These are phyloP conservation scores for Conistra vaccinii DNA, from an alignment of 2,888 invertebrate genomes.

Conservation along the genomic window DNA sequence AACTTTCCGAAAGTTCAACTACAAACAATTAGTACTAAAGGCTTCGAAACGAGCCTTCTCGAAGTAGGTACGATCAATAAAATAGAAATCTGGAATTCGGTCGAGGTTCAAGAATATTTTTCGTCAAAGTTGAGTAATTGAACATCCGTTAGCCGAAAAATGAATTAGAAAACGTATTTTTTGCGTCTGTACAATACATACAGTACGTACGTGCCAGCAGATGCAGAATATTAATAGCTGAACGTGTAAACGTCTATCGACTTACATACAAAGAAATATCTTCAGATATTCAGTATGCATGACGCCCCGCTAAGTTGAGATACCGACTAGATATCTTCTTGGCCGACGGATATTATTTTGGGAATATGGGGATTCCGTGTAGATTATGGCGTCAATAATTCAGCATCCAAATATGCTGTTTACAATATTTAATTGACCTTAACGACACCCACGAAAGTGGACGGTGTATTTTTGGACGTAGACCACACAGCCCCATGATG, in stretches of 20 bases:
- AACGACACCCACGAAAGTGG: slow-evolving; percentile 53
- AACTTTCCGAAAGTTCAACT: slow-evolving; percentile 49
- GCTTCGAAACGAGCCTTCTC: slow-evolving; percentile 33
- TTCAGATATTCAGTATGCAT: slow-evolving; percentile 35
- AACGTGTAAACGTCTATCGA: slow-evolving; percentile 39
- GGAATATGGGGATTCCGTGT: slow-evolving; percentile 6
- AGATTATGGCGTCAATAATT: slow-evolving; percentile 29
- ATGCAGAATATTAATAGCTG: slow-evolving; percentile 48
- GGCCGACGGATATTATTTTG: slow-evolving; percentile 26
- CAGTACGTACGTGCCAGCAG: slow-evolving; percentile 29
- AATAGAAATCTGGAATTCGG: slow-evolving; percentile 46
- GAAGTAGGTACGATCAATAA: slow-evolving; percentile 44
- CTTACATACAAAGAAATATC: slow-evolving; percentile 45
- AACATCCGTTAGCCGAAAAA: slow-evolving; percentile 51
- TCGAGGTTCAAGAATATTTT: slow-evolving; percentile 45
- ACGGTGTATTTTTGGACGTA: slow-evolving; percentile 39
- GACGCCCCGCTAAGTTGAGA: slow-evolving; percentile 25
- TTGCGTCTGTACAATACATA: slow-evolving; percentile 29
- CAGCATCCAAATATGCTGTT: slow-evolving; percentile 33
- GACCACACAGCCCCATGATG: slow-evolving; percentile 43
- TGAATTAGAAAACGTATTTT: slow-evolving; percentile 50
- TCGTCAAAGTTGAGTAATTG: slow-evolving; percentile 45
- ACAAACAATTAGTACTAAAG: slow-evolving; percentile 48
- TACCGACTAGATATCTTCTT: slow-evolving; percentile 18
- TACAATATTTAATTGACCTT: slow-evolving; percentile 49